phyloP scores from a whole-genome alignment of 2,797 vertebrate genomes.

The Sebastes kiyomatsui region DNA sequence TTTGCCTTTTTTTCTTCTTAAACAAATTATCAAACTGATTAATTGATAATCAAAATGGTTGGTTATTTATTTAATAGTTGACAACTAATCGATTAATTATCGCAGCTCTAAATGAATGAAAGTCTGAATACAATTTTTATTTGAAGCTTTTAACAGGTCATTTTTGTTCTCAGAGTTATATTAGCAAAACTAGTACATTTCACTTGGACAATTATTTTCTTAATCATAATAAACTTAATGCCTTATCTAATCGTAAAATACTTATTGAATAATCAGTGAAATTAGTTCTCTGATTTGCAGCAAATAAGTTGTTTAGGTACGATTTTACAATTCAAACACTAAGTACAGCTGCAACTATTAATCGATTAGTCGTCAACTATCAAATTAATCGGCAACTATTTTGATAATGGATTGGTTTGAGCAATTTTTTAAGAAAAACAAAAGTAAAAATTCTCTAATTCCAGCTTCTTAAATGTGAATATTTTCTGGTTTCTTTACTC shows the following conservation, averaged over 20 bases:
- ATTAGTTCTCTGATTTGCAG: not conserved
- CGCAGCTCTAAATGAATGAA: too few species aligned
- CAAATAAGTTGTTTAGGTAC: not conserved
- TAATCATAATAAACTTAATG: not conserved
- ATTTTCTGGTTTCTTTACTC: too few species aligned
- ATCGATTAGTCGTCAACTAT: too few species aligned
- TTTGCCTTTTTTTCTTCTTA: too few species aligned
- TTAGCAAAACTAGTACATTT: not conserved
- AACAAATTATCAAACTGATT: too few species aligned
- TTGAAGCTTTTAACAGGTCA: slow-evolving; percentile 5
- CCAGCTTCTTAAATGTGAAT: too few species aligned
- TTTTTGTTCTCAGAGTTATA: not conserved
- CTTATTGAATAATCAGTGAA: not conserved
- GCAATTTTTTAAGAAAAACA: too few species aligned
- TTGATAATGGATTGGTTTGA: accelerated
- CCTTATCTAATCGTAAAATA: not conserved
- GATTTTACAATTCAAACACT: not conserved
- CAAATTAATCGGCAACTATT: too few species aligned
- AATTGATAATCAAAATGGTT: too few species aligned
- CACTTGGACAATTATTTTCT: not conserved
- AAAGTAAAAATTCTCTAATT: accelerated
- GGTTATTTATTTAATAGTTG: too few species aligned
- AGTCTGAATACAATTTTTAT: not conserved
- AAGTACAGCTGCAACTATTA: too few species aligned
- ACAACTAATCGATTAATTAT: too few species aligned